phyloP scores from a whole-genome alignment of 2,113 vertebrate genomes.

The Corythaeola cristata region DNA sequence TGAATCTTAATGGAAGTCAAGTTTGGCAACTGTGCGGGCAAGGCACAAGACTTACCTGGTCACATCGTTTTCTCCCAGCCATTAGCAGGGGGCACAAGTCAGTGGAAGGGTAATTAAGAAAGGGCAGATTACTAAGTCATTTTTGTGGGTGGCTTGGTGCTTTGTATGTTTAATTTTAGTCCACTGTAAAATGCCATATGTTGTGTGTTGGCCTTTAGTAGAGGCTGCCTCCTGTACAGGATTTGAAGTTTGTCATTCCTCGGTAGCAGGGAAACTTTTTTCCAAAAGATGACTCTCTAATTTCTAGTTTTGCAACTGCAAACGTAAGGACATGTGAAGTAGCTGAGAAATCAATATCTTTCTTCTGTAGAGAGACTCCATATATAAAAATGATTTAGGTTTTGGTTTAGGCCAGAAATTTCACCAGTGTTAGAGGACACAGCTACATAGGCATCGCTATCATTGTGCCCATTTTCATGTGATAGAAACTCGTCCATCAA shows the following conservation, averaged over 20 bases:
- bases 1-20: background rate
- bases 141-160: background rate
- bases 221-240: background rate
- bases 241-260: background rate
- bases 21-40: background rate
- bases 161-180: slow-evolving; percentile 4
- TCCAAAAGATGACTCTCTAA: background rate
- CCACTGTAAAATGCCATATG: background rate
- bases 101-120: background rate
- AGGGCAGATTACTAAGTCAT: background rate
- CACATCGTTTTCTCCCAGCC: background rate
- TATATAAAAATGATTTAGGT: background rate
- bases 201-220: background rate
- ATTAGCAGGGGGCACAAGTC: background rate
- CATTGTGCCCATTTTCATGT: background rate
- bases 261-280: background rate
- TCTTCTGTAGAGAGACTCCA: background rate
- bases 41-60: background rate
- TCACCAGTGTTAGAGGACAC: background rate
- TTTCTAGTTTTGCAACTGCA: background rate
- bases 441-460: background rate
- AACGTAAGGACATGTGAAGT: background rate
- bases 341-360: background rate
- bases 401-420: background rate
- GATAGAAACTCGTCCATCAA: background rate